Conservation (phyloP, 2,113 vertebrate species). For the Lasiurus cinereus region DNA sequence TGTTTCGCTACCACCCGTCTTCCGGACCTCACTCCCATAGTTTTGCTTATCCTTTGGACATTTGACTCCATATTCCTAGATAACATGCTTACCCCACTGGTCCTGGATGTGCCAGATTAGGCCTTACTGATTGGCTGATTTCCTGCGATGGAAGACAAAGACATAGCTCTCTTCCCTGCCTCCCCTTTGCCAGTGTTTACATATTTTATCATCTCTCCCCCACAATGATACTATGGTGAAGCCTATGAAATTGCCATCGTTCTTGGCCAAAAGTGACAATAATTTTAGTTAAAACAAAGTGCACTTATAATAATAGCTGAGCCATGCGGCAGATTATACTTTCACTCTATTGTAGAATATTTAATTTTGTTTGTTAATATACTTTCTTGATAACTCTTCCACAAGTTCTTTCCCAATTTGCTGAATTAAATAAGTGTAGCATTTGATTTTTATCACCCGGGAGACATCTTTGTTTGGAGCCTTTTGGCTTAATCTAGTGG, state of each 20-base stretch:
- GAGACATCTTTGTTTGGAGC: neutral
- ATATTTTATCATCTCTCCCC: neutral
- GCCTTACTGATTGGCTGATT: neutral
- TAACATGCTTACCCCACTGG: neutral
- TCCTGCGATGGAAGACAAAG: neutral
- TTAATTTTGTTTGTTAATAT: neutral
- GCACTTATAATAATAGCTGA: neutral
- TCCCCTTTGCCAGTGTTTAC: rapidly evolving
- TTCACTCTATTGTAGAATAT: neutral
- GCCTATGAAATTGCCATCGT: neutral
- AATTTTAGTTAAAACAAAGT: neutral
- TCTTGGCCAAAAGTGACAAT: neutral
- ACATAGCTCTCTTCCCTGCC: neutral
- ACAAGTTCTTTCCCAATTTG: neutral
- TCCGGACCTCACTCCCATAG: too few relatives aligned
- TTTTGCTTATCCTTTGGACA: neutral
- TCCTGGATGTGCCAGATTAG: neutral
- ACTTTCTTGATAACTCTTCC: neutral
- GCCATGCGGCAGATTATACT: neutral
- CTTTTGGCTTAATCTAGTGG: neutral
- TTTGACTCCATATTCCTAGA: neutral
- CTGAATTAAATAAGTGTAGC: neutral
- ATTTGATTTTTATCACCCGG: neutral
- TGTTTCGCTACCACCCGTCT: rapidly evolving
- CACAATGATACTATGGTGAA: neutral